Percentiles rank a stretch among this genome's conserved stretches.
Conservation (phyloP, 2,888 invertebrate species). For the Drosophila putrida region DNA sequence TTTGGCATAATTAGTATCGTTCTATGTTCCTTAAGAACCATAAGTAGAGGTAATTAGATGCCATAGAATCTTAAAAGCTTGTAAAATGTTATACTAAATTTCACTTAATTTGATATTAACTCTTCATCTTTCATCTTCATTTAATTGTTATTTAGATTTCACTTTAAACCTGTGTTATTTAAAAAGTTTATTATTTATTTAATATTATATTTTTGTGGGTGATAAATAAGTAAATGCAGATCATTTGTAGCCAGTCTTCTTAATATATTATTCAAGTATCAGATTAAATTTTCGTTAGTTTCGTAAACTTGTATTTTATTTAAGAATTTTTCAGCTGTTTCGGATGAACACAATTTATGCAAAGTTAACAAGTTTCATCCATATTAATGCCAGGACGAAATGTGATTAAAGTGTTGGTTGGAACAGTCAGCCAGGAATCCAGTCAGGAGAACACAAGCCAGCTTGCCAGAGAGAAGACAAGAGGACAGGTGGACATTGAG, state of each 20-base stretch:
- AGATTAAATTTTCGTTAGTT: neutral
- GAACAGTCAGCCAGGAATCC: neutral
- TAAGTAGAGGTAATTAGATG: neutral
- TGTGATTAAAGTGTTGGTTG: constrained; percentile 70
- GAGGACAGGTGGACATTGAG: constrained; percentile 16
- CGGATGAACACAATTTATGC: constrained; percentile 58
- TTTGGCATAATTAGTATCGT: constrained; percentile 24
- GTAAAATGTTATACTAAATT: too few species aligned
- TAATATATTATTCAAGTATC: neutral
- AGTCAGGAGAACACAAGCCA: neutral
- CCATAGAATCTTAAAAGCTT: too few species aligned
- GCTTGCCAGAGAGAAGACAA: constrained; percentile 19
- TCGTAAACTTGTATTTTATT: neutral
- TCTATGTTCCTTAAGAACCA: neutral
- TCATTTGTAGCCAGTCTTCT: too few species aligned
- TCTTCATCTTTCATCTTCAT: too few species aligned
- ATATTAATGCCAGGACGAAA: constrained; percentile 73
- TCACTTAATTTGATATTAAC: too few species aligned
- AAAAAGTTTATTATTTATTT: too few species aligned
- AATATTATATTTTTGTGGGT: too few species aligned
- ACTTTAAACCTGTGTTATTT: too few species aligned
- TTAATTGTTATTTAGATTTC: too few species aligned
- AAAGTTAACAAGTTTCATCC: constrained; percentile 68
- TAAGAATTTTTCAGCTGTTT: constrained; percentile 12
- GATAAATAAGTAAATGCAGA: too few species aligned